phyloP scores from a whole-genome alignment of 1,140 invertebrate species.

The Lamellibrachia luymesi region DNA sequence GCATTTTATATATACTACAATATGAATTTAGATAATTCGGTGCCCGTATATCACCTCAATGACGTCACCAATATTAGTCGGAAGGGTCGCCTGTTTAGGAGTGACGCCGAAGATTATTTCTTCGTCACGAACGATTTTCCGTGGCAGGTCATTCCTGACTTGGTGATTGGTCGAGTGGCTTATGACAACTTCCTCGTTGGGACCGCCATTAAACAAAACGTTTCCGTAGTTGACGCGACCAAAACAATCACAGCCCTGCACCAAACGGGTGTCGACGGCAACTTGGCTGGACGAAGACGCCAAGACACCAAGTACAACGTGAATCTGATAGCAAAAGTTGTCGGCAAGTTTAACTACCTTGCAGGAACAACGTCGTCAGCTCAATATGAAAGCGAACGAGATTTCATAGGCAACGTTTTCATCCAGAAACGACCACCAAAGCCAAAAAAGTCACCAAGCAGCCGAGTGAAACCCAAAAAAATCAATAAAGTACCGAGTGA shows the following conservation, averaged over 20 bases:
- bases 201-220: constrained; percentile 5
- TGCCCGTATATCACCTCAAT: background rate
- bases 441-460: no score
- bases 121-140: constrained; percentile 20
- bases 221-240: constrained; percentile 17
- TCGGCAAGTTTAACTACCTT: no score
- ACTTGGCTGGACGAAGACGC: background rate
- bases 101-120: constrained; percentile 24
- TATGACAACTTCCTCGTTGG: constrained; percentile 23
- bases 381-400: no score
- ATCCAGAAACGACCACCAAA: no score
- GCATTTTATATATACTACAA: no score
- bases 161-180: constrained; percentile 19
- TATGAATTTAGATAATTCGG: background rate
- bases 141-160: constrained; percentile 15
- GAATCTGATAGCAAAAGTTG: no score
- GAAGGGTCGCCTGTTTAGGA: background rate
- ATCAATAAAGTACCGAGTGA: no score
- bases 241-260: constrained; percentile 15
- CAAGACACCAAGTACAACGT: no score
- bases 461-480: no score
- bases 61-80: background rate
- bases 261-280: constrained; percentile 14
- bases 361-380: no score
- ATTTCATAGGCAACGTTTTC: no score